Evolutionary conservation across 30 jellyfish, hydroid and myxozoan genomes (phyloP), one percentile per base, ranked within the genome.

Genomic region (Morbakka virulenta): DNA sequence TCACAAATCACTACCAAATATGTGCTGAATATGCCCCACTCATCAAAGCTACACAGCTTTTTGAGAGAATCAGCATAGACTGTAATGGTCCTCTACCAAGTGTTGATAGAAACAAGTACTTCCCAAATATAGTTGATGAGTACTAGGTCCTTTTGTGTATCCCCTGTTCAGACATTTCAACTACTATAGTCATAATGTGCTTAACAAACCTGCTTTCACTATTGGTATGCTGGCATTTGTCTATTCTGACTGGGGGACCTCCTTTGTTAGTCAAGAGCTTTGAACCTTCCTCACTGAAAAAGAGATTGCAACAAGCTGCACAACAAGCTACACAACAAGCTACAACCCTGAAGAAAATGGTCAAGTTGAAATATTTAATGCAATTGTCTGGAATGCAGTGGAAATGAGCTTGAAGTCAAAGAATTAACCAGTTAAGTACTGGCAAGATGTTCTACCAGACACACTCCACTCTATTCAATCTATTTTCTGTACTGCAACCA

Each of bases 61-160:
- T 73, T 20, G 77, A 73, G 28, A 49, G 85, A 33, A 28, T 47
- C 17, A 73, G 51, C 80, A 50, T 73, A 17, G 80, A 73, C 85
- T 73, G 49, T 34, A 49, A 73, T 23, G 85, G 85, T 1, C 62
- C 81, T 9, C 26, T 73, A 20, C 85, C 66, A 11, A 21, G 61
- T 1, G 28, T 47, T 30, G 30, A 26, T 28, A 73, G 34, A 62
- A 73, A 73, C 76, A 48, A 50, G 24, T 73, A 73, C 61, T 49
- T 73, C 61, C 26, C 52, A 30, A 47, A 23, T 23, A 52, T 73
- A 14, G 51, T 73, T 4, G 85, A 73, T 73, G 85, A 73, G 26
- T 49, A 2, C 32, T 73, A 75, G 28, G 52, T 73, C 51, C 85
- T 57, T 1, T 73, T 73, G 49, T 52, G 20, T 49, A 0, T 0